These are phyloP conservation scores for Ectropis grisescens DNA, from an alignment of 1,140 invertebrate species.

Conservation along the genomic window DNA sequence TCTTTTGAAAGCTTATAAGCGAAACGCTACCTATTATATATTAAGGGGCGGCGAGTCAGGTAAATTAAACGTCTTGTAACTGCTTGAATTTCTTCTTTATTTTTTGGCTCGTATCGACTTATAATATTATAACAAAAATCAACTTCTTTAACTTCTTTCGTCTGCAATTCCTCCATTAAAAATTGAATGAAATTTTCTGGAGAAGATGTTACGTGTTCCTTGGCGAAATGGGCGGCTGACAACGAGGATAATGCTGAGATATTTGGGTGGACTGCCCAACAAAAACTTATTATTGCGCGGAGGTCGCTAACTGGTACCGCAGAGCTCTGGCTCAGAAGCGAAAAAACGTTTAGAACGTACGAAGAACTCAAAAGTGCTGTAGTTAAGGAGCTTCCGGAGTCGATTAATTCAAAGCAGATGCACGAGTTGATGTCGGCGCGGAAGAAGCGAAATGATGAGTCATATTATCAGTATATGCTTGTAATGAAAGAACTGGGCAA, in stretches of 20 bases:
- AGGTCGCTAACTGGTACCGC: slow-evolving; percentile 8
- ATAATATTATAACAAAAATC: no score
- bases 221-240: slow-evolving; percentile 13
- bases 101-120: no score
- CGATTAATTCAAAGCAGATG: slow-evolving; percentile 11
- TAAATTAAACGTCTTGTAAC: no score
- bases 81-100: no score
- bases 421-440: slow-evolving; percentile 15
- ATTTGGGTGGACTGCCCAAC: slow-evolving; percentile 12
- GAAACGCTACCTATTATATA: no score
- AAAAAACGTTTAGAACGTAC: slow-evolving; percentile 15
- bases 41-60: no score
- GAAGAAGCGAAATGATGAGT: slow-evolving; percentile 10
- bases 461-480: slow-evolving; percentile 14
- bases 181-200: slow-evolving; percentile 8
- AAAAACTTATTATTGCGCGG: slow-evolving; percentile 13
- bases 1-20: no score
- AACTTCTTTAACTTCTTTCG: no score
- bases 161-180: no score
- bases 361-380: slow-evolving; percentile 13
- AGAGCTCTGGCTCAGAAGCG: slow-evolving; percentile 10
- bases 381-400: slow-evolving; percentile 14
- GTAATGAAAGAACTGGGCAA: slow-evolving; percentile 15
- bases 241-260: slow-evolving; percentile 18
- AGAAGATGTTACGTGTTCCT: slow-evolving; percentile 6